Evolutionary conservation across 2,797 vertebrate genomes (phyloP).

Genomic region (Craterocephalus amniculus): DNA sequence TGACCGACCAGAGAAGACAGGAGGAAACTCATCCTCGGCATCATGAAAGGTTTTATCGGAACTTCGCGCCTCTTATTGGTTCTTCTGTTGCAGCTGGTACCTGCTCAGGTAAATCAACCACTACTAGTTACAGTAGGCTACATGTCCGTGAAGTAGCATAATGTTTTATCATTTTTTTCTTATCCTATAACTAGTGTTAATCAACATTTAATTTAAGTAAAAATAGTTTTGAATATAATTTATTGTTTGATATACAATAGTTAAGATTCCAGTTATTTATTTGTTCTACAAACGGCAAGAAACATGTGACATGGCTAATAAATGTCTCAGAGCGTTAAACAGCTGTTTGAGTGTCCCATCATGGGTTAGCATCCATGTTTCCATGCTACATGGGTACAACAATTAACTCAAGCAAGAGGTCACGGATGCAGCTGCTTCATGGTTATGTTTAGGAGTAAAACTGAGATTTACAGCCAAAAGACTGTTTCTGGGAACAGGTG

Average conservation of each 20-base stretch:
- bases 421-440: not conserved
- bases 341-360: not conserved
- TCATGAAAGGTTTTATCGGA: slow-evolving; percentile 48
- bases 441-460: not conserved
- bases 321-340: not conserved
- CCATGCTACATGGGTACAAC: not conserved
- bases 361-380: not conserved
- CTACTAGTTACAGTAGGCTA: too few relatives aligned
- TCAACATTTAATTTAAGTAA: too few relatives aligned
- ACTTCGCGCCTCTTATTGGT: slow-evolving; percentile 40
- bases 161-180: not conserved
- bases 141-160: not conserved
- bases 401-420: not conserved
- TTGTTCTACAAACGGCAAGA: too few relatives aligned
- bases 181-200: too few relatives aligned
- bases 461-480: not conserved
- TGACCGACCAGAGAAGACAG: not conserved
- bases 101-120: slow-evolving; percentile 65
- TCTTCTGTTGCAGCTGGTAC: slow-evolving; percentile 50
- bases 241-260: too few relatives aligned
- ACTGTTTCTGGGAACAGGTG: not conserved
- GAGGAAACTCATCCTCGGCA: slow-evolving; percentile 1
- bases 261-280: too few relatives aligned
- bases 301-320: not conserved
- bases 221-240: too few relatives aligned